Evolutionary conservation across 2,797 vertebrate genomes (phyloP).

Genomic region (Centroberyx gerrardi): DNA sequence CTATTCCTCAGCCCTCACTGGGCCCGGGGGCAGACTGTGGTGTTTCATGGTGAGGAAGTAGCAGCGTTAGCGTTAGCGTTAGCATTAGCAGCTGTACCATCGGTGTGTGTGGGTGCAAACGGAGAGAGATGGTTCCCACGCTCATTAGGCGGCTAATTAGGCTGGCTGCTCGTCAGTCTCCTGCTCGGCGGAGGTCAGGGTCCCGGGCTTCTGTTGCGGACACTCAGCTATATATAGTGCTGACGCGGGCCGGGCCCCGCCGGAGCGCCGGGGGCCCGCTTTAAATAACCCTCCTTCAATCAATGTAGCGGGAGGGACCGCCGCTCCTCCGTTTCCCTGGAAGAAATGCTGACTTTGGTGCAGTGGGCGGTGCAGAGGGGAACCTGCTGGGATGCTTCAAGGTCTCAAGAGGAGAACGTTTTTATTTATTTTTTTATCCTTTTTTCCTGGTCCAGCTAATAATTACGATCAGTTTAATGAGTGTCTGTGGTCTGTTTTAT

Average conservation of each 20-base stretch:
- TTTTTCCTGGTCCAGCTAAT: background rate
- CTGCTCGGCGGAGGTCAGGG: constrained; percentile 51
- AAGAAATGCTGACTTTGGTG: constrained; percentile 50
- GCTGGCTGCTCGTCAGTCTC: constrained; percentile 20
- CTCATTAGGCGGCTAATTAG: constrained; percentile 63
- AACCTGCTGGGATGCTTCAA: constrained; percentile 20
- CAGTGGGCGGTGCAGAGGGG: background rate
- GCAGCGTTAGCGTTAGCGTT: background rate
- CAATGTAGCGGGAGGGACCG: background rate
- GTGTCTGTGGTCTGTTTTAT: constrained; percentile 29
- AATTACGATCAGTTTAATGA: constrained; percentile 16
- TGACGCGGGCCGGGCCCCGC: constrained; percentile 34
- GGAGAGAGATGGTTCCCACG: constrained; percentile 53
- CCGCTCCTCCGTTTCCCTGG: constrained; percentile 4
- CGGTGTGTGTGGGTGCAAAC: constrained; percentile 11
- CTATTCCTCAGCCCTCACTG: constrained; percentile 23
- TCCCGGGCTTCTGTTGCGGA: constrained; percentile 9
- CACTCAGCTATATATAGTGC: constrained; percentile 57
- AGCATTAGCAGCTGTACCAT: background rate
- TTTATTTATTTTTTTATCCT: background rate
- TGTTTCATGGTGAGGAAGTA: constrained; percentile 28
- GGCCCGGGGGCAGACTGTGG: constrained; percentile 41
- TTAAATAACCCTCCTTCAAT: constrained; percentile 51
- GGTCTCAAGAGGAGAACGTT: background rate
- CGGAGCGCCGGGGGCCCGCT: constrained; percentile 6